Evolutionary conservation across 2,888 invertebrate species (phyloP).

Genomic region (Coleophora flavipennella): DNA sequence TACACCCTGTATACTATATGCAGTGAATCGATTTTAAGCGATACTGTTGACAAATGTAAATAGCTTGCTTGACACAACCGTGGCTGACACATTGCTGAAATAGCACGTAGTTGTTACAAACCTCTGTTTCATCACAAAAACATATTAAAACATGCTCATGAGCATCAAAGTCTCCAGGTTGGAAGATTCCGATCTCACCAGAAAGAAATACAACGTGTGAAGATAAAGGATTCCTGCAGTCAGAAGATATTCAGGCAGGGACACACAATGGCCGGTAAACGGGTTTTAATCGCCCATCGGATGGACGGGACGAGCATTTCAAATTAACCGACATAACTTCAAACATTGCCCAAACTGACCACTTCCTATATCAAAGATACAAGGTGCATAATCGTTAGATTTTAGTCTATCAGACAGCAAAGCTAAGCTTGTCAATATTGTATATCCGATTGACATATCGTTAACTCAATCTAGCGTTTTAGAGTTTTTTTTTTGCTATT

Average conservation of each 20-base stretch:
- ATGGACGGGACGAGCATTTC: slow-evolving; percentile 54
- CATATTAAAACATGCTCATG: too few relatives aligned
- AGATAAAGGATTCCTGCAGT: slow-evolving; percentile 1
- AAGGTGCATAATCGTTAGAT: slow-evolving; percentile 15
- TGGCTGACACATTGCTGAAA: too few relatives aligned
- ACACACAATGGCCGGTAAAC: slow-evolving; percentile 51
- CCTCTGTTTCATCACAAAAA: too few relatives aligned
- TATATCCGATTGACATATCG: slow-evolving; percentile 41
- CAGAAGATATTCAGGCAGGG: slow-evolving; percentile 27
- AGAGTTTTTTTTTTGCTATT: slow-evolving; percentile 26
- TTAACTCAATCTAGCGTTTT: slow-evolving; percentile 35
- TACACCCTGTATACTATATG: too few relatives aligned
- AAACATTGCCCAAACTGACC: slow-evolving; percentile 3
- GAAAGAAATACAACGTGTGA: background rate
- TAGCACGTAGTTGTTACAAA: too few relatives aligned
- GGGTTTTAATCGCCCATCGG: slow-evolving; percentile 55
- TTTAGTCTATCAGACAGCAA: slow-evolving; percentile 2
- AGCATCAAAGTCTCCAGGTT: too few relatives aligned
- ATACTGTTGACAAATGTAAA: too few relatives aligned
- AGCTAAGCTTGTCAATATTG: slow-evolving; percentile 20
- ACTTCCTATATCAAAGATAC: slow-evolving; percentile 20
- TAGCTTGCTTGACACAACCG: too few relatives aligned
- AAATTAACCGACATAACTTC: slow-evolving; percentile 3
- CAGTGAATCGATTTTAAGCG: too few relatives aligned
- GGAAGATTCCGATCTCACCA: too few relatives aligned